These are phyloP conservation scores for Aplodontia rufa DNA, from an alignment of 2,113 vertebrate species.

Conservation along the genomic window DNA sequence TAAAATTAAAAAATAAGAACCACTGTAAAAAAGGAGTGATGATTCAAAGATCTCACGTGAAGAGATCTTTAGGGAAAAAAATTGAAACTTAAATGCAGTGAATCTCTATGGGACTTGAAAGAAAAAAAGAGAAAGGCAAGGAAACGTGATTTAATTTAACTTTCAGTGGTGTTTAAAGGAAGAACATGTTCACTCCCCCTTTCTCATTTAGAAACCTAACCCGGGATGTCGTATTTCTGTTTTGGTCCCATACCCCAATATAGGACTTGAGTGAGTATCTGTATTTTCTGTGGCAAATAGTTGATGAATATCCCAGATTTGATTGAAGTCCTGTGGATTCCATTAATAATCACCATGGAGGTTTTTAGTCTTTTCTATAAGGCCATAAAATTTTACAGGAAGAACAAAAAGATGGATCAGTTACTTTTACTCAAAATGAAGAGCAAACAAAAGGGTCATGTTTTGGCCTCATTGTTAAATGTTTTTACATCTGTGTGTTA, in stretches of 20 bases:
- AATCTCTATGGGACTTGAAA: neutral
- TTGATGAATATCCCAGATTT: neutral
- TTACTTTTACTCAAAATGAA: neutral
- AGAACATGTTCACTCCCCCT: no score
- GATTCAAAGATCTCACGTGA: neutral
- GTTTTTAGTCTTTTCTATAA: neutral
- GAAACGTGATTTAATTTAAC: neutral
- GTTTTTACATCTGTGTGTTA: neutral
- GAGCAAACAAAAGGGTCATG: neutral
- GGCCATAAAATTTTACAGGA: neutral
- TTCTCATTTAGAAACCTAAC: neutral
- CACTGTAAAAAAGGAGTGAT: neutral
- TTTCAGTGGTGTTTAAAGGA: neutral
- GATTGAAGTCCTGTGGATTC: neutral
- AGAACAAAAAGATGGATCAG: neutral
- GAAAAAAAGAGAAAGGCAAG: neutral
- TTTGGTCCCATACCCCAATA: neutral
- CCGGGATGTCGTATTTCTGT: neutral
- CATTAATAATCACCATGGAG: neutral
- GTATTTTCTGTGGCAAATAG: neutral
- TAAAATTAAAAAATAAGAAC: neutral
- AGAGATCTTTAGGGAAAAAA: neutral
- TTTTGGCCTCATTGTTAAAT: neutral
- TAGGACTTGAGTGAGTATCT: neutral
- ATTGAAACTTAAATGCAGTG: neutral